Base-by-base conservation (phyloP, 2,888 invertebrate genomes). In the Agrotis exclamationis region DNA sequence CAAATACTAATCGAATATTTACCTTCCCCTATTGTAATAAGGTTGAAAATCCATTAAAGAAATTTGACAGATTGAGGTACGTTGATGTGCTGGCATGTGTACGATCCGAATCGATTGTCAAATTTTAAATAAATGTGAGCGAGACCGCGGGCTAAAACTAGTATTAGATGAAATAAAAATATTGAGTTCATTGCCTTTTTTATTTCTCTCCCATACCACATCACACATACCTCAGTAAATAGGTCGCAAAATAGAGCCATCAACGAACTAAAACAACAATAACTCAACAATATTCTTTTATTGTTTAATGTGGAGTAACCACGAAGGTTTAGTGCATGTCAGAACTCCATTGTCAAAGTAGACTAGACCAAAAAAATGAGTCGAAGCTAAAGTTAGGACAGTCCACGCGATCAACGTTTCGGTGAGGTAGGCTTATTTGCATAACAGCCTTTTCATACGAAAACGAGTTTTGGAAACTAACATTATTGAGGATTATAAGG, bases 251-350 rank as follows among this genome's bases (percentile, higher is more conserved):
- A 62, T 28, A 57, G 33, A 78, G 63, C 44, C 20, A 24, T 80
- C 45, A 59, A n/a, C n/a, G 1, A 48, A 65, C 33, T 6, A 48
- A 58, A 70, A 56, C 53, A 28, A 44, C 48, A 57, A 60, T 72
- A 71, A 57, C 54, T 64, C 53, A 60, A 33, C 58, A 22, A 82
- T 68, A 48, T 65, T 69, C 16, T 22, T 18, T 14, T 59, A 51
- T 14, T 18, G 16, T 14, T 58, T 76, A 76, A 81, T 83, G 76
- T 68, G 33, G 3, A 33, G 22, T 76, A 22, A 47, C 50, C 83
- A 81, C 80, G 81, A 45, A 53, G 11, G 33, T 24, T 60, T 28
- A 57, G 64, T 78, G 74, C 80, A 82, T 82, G 82, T 70, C 79
- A 70, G 68, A 70, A 66, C 9, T 63, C 74, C 66, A 78, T 74